Evolutionary conservation across 2,113 vertebrate species (phyloP).

Genomic region (Mobula hypostoma): DNA sequence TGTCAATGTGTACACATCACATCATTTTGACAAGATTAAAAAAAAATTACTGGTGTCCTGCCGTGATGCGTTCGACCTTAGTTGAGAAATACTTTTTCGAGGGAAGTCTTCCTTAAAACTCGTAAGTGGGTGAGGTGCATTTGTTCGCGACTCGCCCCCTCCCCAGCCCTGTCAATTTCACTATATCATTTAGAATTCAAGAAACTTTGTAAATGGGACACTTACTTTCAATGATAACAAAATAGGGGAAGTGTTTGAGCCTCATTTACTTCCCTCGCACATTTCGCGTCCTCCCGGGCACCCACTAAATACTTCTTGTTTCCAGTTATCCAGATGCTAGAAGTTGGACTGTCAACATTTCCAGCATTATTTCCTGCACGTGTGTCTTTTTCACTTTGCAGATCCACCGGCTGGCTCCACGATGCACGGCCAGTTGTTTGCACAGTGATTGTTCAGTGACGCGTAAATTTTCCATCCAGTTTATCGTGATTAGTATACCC

Average conservation of each 20-base stretch:
- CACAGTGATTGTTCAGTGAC: neutral
- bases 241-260: neutral
- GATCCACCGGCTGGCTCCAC: no score
- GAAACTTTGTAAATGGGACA: neutral
- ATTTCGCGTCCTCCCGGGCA: no score
- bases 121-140: neutral
- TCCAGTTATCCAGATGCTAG: neutral
- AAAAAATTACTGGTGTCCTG: neutral
- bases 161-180: neutral
- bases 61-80: neutral
- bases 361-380: neutral
- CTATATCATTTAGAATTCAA: neutral
- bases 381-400: neutral
- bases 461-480: neutral
- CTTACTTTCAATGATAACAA: neutral
- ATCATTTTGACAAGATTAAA: neutral
- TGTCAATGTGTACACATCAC: neutral
- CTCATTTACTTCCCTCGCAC: neutral
- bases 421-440: neutral
- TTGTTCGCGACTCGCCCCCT: neutral
- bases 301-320: neutral
- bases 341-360: neutral
- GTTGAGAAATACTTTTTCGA: neutral
- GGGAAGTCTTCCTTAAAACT: neutral
- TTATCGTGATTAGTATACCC: neutral